phyloP scores from a whole-genome alignment of 2,113 vertebrate genomes.

The Cyanoderma ruficeps region DNA sequence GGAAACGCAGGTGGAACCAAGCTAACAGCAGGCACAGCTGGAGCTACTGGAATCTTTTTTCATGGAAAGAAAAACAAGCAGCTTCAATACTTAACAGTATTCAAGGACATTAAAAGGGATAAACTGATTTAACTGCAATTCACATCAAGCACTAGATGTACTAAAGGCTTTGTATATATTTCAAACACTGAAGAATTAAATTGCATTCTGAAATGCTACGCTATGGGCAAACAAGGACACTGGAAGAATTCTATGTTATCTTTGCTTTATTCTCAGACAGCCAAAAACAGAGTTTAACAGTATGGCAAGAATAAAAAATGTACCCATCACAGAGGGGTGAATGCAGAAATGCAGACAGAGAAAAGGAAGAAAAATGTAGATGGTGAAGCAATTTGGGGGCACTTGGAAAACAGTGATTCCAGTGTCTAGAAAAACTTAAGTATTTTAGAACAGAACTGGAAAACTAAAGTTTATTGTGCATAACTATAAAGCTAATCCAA shows the following conservation, averaged over 20 bases:
- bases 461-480: background rate
- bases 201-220: background rate
- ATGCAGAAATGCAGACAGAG: background rate
- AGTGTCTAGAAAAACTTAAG: accelerated
- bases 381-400: background rate
- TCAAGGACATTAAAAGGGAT: background rate
- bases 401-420: background rate
- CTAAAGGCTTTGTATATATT: background rate
- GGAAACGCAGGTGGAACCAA: constrained; percentile 93
- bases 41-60: constrained; percentile 89
- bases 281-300: background rate
- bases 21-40: constrained; percentile 88
- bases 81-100: background rate
- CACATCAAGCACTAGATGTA: background rate
- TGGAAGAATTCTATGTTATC: background rate
- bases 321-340: background rate
- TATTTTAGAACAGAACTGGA: background rate
- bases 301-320: background rate
- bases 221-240: background rate
- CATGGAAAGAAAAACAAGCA: background rate
- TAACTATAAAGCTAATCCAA: background rate
- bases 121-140: background rate
- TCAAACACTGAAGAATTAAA: background rate
- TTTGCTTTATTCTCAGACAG: background rate
- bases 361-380: background rate